Percentiles rank a stretch among this genome's conserved stretches.
Conservation (phyloP, 2,888 invertebrate genomes). For the Tetanocera ferruginea region DNA sequence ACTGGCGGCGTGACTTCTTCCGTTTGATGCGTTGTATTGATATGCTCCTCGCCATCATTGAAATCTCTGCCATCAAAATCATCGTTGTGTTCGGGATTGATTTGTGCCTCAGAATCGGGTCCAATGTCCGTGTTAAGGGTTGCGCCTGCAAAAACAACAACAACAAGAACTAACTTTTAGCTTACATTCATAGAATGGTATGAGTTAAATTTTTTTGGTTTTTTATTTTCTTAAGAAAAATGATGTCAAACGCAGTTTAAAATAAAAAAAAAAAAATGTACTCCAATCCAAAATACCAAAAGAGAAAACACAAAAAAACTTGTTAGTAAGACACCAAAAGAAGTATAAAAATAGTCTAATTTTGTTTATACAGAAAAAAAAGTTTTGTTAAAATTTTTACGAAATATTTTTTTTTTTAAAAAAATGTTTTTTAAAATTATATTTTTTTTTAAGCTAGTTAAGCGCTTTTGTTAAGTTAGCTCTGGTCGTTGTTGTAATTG, state of each 20-base stretch:
- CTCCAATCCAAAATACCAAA: conserved; percentile 30
- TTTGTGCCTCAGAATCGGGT: conserved; percentile 76
- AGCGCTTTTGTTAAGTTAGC: conserved; percentile 52
- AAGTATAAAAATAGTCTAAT: conserved; percentile 45
- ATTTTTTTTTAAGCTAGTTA: neutral
- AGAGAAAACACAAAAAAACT: conserved; percentile 29
- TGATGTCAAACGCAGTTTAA: conserved; percentile 34
- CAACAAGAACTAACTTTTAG: conserved; percentile 72
- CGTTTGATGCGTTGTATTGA: conserved; percentile 67
- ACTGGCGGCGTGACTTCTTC: conserved; percentile 69
- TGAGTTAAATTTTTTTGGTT: conserved; percentile 39
- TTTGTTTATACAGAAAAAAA: conserved; percentile 40
- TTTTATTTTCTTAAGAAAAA: conserved; percentile 52
- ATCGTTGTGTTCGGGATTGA: conserved; percentile 74
- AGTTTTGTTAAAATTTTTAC: conserved; percentile 21
- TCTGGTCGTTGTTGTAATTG: conserved; percentile 60
- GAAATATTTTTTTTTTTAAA: no score
- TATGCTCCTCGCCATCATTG: conserved; percentile 66
- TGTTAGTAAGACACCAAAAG: conserved; percentile 22
- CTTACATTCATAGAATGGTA: conserved; percentile 51
- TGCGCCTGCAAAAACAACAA: conserved; percentile 77
- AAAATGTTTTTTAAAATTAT: conserved; percentile 13
- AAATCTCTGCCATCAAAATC: conserved; percentile 72
- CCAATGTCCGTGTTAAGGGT: conserved; percentile 74
- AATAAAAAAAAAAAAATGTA: conserved; percentile 28